Evolutionary conservation across 2,113 vertebrate genomes (phyloP).

Genomic region (Mobula hypostoma): DNA sequence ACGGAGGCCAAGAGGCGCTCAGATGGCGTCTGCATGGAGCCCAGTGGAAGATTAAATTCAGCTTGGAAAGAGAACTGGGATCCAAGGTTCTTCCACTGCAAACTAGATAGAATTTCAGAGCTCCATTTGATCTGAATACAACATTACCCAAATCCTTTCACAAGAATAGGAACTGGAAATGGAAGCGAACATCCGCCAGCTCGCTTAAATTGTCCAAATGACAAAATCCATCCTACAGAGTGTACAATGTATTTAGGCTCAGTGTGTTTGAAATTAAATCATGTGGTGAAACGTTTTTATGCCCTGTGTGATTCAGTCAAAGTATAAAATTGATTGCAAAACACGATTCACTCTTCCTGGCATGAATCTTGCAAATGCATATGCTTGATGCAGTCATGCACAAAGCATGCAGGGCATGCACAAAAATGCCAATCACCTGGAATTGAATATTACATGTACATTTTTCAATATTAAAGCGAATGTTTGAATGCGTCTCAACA

Average conservation of each 20-base stretch:
- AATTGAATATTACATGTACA: too few species aligned
- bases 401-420: too few species aligned
- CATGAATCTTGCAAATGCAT: too few species aligned
- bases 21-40: constrained; percentile 20
- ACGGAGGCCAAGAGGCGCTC: constrained; percentile 11
- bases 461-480: too few species aligned
- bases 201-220: background rate
- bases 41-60: constrained; percentile 28
- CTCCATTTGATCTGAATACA: background rate
- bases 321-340: too few species aligned
- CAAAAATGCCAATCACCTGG: too few species aligned
- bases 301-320: too few species aligned
- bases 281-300: too few species aligned
- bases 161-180: background rate
- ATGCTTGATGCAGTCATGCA: too few species aligned
- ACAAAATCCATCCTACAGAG: background rate
- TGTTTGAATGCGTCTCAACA: too few species aligned
- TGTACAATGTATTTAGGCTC: background rate
- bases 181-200: background rate
- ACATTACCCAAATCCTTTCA: background rate
- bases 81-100: background rate
- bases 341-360: too few species aligned
- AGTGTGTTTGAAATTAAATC: background rate
- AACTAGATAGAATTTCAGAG: background rate
- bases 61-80: constrained; percentile 6